Base-by-base conservation (phyloP, 2,888 invertebrate species). In the Euclidia mi region DNA sequence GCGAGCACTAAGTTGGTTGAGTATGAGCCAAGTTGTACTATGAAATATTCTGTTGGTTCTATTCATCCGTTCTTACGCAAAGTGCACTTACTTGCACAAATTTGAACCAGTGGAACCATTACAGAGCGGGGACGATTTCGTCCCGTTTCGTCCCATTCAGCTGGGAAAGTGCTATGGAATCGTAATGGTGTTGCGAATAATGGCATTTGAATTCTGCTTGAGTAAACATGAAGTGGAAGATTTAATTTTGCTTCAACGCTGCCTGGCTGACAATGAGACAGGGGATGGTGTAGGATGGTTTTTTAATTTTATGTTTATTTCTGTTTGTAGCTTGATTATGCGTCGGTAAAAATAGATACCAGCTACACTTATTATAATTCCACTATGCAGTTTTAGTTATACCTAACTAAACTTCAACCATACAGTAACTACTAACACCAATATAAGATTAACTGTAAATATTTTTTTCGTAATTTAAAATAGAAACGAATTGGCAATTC, bases 31-130 rank as follows among this genome's bases (percentile, higher is more conserved):
- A 89, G 84, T 87, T 86, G 70, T 78, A 63, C 63, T 76, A 87
- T 89, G 84, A 87, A 88, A 88, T 89, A 89, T 86, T 89, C 84
- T 82, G 81, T 81, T 77, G 76, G 74, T 76, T 80, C 82, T 76
- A 87, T 89, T 89, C 88, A 87, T 82, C 71, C 70, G 60, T 63
- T 76, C 68, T 69, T 73, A 76, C 75, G 80, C 81, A 81, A 81
- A 84, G 84, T 85, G 85, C 86, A 86, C 81, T 87, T 84, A 84
- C 81, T 85, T 81, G 84, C 82, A 85, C 81, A 84, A 84, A 84
- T 84, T 85, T 82, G 75, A 82, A 74, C 78, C 71, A 78, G 67
- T 67, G 69, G 79, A 77, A 79, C 82, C 81, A 85, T 85, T 85
- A 83, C 71, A 69, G 58, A 72, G 76, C 68, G 60, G 69, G 68